A percentile compares a stretch with the other conserved stretches of the same genome.
phyloP scores from a whole-genome alignment of 2,888 invertebrate species.

The Athalia cordata region DNA sequence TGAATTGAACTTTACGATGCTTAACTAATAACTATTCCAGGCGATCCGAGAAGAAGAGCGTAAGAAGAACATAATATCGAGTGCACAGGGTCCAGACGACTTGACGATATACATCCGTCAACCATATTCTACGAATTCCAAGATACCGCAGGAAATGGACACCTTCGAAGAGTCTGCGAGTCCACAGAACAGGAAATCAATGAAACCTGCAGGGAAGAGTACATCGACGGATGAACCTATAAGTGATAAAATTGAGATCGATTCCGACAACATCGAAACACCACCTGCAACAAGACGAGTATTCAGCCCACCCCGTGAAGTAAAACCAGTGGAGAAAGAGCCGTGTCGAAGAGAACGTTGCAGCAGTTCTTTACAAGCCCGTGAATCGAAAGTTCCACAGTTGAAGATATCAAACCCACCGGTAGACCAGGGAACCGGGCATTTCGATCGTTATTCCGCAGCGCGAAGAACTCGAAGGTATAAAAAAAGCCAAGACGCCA shows the following conservation, averaged over 20 bases:
- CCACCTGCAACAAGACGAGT: constrained; percentile 87
- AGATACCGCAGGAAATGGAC: constrained; percentile 27
- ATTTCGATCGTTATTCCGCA: constrained; percentile 90
- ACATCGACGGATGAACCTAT: constrained; percentile 64
- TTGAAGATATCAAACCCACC: constrained; percentile 31
- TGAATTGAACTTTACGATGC: neutral
- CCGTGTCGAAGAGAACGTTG: constrained; percentile 68
- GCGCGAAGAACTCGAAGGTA: constrained; percentile 88
- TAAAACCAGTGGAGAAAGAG: constrained; percentile 73
- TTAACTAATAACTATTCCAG: constrained; percentile 51
- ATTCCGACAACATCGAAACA: constrained; percentile 93
- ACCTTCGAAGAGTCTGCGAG: neutral
- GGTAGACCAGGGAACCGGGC: constrained; percentile 74
- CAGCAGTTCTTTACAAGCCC: constrained; percentile 62
- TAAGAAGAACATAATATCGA: constrained; percentile 66
- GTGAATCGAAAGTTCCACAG: constrained; percentile 56
- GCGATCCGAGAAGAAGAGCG: constrained; percentile 70
- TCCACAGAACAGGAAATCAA: neutral
- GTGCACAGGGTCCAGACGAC: constrained; percentile 65
- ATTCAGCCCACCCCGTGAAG: constrained; percentile 80
- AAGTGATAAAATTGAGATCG: constrained; percentile 86
- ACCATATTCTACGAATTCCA: constrained; percentile 54
- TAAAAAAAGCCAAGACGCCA: constrained; percentile 75
- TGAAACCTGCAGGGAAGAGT: constrained; percentile 51
- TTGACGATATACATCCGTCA: constrained; percentile 69